A percentile compares a stretch with the other conserved stretches of the same genome.
Conservation (phyloP, 2,888 invertebrate species). For the Lasioglossum leucozonium region DNA sequence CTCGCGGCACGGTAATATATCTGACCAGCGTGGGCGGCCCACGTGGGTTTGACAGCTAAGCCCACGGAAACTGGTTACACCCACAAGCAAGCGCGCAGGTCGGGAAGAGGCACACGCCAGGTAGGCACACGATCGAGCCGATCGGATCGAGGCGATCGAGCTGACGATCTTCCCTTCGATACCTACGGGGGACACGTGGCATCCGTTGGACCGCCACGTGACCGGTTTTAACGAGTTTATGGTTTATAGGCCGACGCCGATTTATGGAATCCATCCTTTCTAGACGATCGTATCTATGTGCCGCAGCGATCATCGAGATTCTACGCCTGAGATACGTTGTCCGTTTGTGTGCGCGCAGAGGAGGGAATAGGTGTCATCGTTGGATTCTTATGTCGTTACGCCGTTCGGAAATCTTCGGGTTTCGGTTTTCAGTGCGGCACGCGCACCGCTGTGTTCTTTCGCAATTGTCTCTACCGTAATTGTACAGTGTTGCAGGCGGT, state of each 20-base stretch:
- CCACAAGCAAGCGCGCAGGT: slow-evolving; percentile 76
- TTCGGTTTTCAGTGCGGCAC: slow-evolving; percentile 7
- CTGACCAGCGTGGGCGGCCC: slow-evolving; percentile 81
- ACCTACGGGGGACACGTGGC: slow-evolving; percentile 56
- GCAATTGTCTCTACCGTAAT: not conserved
- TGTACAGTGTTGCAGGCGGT: not conserved
- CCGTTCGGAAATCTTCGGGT: not conserved
- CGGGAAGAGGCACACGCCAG: slow-evolving; percentile 68
- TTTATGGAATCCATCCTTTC: slow-evolving; percentile 1
- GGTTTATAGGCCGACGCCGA: slow-evolving; percentile 25
- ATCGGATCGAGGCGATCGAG: not conserved
- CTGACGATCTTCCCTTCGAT: slow-evolving; percentile 43
- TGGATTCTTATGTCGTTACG: not conserved
- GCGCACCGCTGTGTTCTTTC: not conserved
- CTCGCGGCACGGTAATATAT: slow-evolving; percentile 76
- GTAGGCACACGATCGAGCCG: slow-evolving; percentile 45
- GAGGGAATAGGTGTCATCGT: not conserved
- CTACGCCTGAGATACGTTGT: not conserved
- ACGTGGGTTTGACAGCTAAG: slow-evolving; percentile 84
- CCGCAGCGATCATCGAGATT: not conserved
- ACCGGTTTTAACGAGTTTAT: slow-evolving; percentile 42
- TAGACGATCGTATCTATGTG: not conserved
- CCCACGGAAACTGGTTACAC: slow-evolving; percentile 84
- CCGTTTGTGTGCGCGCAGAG: not conserved
- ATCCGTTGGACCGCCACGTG: slow-evolving; percentile 31